Conservation (phyloP, 2,888 invertebrate genomes). For the Dryadula phaetusa region DNA sequence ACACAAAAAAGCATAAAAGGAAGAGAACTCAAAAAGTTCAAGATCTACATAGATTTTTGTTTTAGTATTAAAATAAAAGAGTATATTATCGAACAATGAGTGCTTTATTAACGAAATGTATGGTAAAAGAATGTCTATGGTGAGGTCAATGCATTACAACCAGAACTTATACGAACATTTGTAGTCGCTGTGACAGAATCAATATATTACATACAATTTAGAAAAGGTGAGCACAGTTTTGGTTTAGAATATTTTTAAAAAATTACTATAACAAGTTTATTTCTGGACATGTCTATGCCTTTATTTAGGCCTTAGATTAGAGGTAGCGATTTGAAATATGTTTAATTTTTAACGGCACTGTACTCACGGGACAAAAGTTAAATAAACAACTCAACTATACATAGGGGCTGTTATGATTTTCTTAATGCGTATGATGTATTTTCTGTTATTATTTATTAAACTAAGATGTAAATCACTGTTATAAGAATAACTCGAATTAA, state of each 20-base stretch:
- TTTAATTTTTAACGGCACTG: slow-evolving; percentile 50
- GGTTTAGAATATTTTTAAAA: slow-evolving; percentile 54
- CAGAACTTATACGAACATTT: slow-evolving; percentile 60
- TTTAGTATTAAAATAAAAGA: slow-evolving; percentile 33
- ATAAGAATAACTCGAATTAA: neutral
- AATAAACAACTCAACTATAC: slow-evolving; percentile 3
- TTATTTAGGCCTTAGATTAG: slow-evolving; percentile 59
- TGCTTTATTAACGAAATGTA: slow-evolving; percentile 84
- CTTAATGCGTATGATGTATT: no score
- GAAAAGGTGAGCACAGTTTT: slow-evolving; percentile 66
- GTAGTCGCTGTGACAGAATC: slow-evolving; percentile 45
- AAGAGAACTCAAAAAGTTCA: neutral
- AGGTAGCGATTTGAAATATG: slow-evolving; percentile 52
- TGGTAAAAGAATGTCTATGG: slow-evolving; percentile 76
- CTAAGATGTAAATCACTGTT: no score
- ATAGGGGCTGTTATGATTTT: slow-evolving; percentile 5
- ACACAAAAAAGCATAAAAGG: neutral
- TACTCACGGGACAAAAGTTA: slow-evolving; percentile 47
- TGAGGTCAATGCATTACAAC: slow-evolving; percentile 74
- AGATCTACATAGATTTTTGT: neutral
- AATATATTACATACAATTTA: slow-evolving; percentile 47
- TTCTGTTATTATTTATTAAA: neutral
- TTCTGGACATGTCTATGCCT: slow-evolving; percentile 55
- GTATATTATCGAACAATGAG: slow-evolving; percentile 72
- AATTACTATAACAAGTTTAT: slow-evolving; percentile 56